Base-by-base conservation (phyloP, 1,140 invertebrate species). In the Drosophila elegans region DNA sequence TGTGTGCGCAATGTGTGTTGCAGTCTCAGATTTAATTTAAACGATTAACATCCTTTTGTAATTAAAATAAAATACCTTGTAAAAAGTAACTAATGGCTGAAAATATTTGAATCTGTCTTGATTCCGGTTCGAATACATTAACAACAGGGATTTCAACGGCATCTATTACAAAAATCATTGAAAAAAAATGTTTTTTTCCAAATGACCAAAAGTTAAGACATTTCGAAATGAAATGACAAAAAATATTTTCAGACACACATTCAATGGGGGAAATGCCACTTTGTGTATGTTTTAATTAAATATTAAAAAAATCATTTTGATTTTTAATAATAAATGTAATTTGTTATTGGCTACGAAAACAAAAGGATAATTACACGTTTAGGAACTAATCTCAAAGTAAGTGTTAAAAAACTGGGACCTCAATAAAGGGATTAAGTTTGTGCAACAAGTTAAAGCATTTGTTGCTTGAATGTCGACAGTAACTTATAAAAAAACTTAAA, bases 11-110 rank as follows among this genome's bases (percentile, higher is more conserved):
- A 48, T 16, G 71, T 12, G 42, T 63, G 78, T 86, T 67, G 73
- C 81, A 78, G 82, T 86, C 82, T 86, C 82, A 86, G 82, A 53
- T 52, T 52, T 88, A 82, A 88, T 75, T 82, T 86, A 78, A 86
- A 57, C 41, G 49, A 74, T 69, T 81, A 85, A 78, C 63, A 64
- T 64, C 74, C 79, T 85, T 86, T 86, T 86, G 83, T 86, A 86
- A 85, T 80, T 74, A 77, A 84, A 84, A 66, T 63, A 68, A 76
- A 67, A 57, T 41, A 51, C 36, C 36, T 44, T 64, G 61, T 64
- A 67, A 76, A 59, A 72, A 72, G 41, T 64, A 61, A 45, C 6
- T 6, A 60, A 0, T 16, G 27, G 5, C 5, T 32, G 44, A 4
- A 41, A 25, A 36, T 46, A 12, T 45, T 25, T 13, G 0, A 3